A percentile compares a stretch with the other conserved stretches of the same genome.
Evolutionary conservation across 2,888 invertebrate genomes (phyloP).

Genomic region (Pecten maximus): DNA sequence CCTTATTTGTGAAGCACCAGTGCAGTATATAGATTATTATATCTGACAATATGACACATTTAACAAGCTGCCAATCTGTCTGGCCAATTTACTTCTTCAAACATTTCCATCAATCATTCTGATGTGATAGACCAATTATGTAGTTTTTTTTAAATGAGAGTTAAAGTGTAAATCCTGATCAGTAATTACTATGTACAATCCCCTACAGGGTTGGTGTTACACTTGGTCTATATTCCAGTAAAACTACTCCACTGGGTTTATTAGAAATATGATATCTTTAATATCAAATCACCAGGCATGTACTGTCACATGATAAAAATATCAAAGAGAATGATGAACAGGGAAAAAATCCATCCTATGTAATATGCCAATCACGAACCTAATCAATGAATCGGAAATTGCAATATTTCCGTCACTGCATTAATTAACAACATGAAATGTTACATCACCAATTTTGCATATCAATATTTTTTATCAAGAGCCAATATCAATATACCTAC

Average conservation of each 20-base stretch:
- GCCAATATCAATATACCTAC: not conserved
- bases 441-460: not conserved
- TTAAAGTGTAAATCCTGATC: not conserved
- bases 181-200: not conserved
- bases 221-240: not conserved
- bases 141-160: not conserved
- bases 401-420: not conserved
- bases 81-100: not conserved
- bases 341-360: not conserved
- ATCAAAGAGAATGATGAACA: conserved; percentile 16
- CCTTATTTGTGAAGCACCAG: not conserved
- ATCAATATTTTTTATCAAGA: not conserved
- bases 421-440: not conserved
- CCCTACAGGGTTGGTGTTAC: not conserved
- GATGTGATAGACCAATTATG: not conserved
- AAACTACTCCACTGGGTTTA: not conserved
- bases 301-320: not conserved
- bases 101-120: not conserved
- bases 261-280: not conserved
- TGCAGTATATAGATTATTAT: not conserved
- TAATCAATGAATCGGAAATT: not conserved
- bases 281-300: not conserved
- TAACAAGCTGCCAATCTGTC: not conserved
- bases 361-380: not conserved
- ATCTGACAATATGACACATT: not conserved